A percentile compares a stretch with the other conserved stretches of the same genome.
phyloP scores from a whole-genome alignment of 2,113 vertebrate genomes.

The Myiagra hebetior region DNA sequence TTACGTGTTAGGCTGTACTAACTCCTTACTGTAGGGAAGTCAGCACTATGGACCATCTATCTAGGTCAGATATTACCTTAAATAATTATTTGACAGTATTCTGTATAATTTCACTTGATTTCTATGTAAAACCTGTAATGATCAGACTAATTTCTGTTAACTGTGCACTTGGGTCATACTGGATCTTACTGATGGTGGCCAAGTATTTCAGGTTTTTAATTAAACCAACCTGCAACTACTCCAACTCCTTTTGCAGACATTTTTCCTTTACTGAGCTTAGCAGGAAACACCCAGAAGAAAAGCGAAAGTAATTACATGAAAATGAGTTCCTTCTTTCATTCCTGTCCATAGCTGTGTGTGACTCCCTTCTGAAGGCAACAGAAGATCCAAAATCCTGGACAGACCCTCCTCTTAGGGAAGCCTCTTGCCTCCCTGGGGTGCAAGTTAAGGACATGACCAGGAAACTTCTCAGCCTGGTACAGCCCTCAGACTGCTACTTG shows the following conservation, averaged over 20 bases:
- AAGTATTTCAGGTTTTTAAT: neutral
- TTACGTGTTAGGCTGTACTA: neutral
- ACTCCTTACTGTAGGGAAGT: neutral
- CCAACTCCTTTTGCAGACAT: neutral
- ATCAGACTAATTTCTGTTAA: neutral
- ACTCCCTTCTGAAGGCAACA: neutral
- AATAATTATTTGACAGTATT: neutral
- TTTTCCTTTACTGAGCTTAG: neutral
- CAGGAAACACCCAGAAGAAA: neutral
- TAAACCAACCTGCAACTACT: constrained; percentile 17
- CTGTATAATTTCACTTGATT: neutral
- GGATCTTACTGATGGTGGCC: neutral
- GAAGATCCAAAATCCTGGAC: neutral
- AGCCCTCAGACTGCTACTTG: rapidly evolving
- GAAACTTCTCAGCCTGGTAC: neutral
- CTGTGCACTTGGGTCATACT: neutral
- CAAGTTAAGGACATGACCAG: neutral
- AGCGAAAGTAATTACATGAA: neutral
- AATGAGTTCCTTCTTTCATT: neutral
- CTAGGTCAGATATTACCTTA: neutral
- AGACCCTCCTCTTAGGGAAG: neutral
- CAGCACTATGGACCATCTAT: neutral
- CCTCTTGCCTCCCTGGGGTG: neutral
- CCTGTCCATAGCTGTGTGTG: neutral
- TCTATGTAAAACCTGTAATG: neutral